Conservation (phyloP, 2,888 invertebrate species). For the Brachypalpus laphriformis region DNA sequence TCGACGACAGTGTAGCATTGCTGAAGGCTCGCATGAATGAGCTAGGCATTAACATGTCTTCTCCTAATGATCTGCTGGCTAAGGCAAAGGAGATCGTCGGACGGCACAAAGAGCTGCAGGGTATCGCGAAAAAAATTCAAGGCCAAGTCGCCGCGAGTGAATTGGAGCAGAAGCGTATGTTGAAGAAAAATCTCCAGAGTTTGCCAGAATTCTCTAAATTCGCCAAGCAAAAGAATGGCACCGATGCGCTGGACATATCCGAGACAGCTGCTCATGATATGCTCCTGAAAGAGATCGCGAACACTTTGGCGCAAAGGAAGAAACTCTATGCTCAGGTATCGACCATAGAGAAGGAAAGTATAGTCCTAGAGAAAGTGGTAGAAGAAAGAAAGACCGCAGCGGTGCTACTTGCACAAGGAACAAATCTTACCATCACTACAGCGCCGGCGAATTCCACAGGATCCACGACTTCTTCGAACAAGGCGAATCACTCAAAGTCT, state of each 20-base stretch:
- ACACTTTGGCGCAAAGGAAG: slow-evolving; percentile 92
- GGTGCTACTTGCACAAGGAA: slow-evolving; percentile 80
- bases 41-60: slow-evolving; percentile 93
- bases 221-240: slow-evolving; percentile 82
- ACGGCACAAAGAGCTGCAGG: slow-evolving; percentile 95
- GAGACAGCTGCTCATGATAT: slow-evolving; percentile 90
- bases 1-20: slow-evolving; percentile 94
- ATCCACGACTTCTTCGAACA: slow-evolving; percentile 75
- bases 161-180: slow-evolving; percentile 89
- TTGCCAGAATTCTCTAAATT: slow-evolving; percentile 87
- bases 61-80: slow-evolving; percentile 92
- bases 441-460: slow-evolving; percentile 68
- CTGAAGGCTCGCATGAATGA: slow-evolving; percentile 95
- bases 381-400: slow-evolving; percentile 85
- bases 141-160: slow-evolving; percentile 89
- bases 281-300: slow-evolving; percentile 93
- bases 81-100: slow-evolving; percentile 96
- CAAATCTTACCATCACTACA: slow-evolving; percentile 78
- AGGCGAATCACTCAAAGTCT: slow-evolving; percentile 81
- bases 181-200: slow-evolving; percentile 89
- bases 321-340: slow-evolving; percentile 92
- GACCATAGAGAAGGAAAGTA: slow-evolving; percentile 90
- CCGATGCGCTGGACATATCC: slow-evolving; percentile 85
- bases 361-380: slow-evolving; percentile 88
- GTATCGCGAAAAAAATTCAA: slow-evolving; percentile 93